These are phyloP conservation scores for Brienomyrus brachyistius DNA, from an alignment of 2,113 vertebrate genomes.

Conservation along the genomic window DNA sequence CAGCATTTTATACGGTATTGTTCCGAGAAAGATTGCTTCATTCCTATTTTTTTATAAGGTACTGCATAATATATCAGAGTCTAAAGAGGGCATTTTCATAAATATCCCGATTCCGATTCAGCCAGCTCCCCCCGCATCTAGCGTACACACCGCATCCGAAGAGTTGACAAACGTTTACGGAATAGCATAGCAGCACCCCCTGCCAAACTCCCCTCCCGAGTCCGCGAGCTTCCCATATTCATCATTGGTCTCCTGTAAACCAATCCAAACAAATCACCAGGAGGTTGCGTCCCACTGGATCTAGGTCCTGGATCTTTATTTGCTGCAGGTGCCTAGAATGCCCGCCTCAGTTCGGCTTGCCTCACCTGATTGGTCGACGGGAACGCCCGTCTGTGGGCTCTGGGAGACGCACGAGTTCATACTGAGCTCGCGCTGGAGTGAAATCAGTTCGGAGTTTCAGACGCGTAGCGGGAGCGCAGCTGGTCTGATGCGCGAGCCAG, in stretches of 20 bases:
- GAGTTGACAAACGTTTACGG: neutral
- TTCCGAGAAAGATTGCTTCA: neutral
- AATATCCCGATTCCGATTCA: neutral
- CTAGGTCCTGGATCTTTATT: slow-evolving; percentile 41
- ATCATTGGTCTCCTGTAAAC: slow-evolving; percentile 21
- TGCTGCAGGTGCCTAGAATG: slow-evolving; percentile 34
- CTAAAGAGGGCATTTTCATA: neutral
- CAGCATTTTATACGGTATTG: neutral
- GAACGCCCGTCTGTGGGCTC: slow-evolving; percentile 53
- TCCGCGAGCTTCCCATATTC: slow-evolving; percentile 8
- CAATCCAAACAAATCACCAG: slow-evolving; percentile 9
- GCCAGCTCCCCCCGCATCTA: neutral
- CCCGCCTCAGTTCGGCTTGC: slow-evolving; percentile 45
- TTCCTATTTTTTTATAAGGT: neutral
- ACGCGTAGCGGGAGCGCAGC: slow-evolving; percentile 54
- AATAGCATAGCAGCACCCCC: slow-evolving; percentile 3
- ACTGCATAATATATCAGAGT: neutral
- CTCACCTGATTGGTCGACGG: slow-evolving; percentile 47
- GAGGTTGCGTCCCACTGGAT: slow-evolving; percentile 10
- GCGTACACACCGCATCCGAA: neutral
- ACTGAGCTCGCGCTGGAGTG: slow-evolving; percentile 49
- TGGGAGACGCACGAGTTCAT: slow-evolving; percentile 62
- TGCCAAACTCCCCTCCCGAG: slow-evolving; percentile 15
- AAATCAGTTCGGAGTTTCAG: slow-evolving; percentile 49
- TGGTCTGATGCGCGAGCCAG: slow-evolving; percentile 62